Percentiles rank a stretch among this genome's conserved stretches.
Evolutionary conservation across 2,797 vertebrate species (phyloP).

Genomic region (Anniella stebbinsi): DNA sequence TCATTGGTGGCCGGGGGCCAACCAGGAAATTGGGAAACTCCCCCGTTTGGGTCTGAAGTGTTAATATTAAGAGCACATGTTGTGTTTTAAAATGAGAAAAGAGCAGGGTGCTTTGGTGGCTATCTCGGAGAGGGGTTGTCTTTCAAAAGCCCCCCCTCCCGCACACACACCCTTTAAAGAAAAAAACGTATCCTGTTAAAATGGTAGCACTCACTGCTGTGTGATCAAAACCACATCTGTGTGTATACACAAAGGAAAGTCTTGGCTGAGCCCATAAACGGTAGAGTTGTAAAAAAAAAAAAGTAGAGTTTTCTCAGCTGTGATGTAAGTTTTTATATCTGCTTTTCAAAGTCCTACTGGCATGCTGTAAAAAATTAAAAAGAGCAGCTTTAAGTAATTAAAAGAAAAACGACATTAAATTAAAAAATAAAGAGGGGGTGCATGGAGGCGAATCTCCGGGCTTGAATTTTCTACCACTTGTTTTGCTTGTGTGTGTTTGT

Average conservation of each 20-base stretch:
- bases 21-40: conserved; percentile 91
- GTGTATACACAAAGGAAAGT: conserved; percentile 83
- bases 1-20: conserved; percentile 87
- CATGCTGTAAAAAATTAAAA: conserved; percentile 83
- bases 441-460: conserved; percentile 44
- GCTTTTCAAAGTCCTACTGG: conserved; percentile 80
- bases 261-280: conserved; percentile 88
- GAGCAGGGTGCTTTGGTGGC: conserved; percentile 80
- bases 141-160: conserved; percentile 49
- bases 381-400: conserved; percentile 83
- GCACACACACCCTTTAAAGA: not conserved
- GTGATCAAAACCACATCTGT: conserved; percentile 76
- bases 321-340: conserved; percentile 89
- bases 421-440: conserved; percentile 65
- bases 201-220: conserved; percentile 72
- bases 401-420: conserved; percentile 73
- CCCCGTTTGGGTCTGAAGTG: conserved; percentile 84
- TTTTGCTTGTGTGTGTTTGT: conserved; percentile 43
- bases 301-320: conserved; percentile 90
- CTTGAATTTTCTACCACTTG: conserved; percentile 78
- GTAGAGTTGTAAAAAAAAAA: conserved; percentile 77
- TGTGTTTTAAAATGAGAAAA: conserved; percentile 75
- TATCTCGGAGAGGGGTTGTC: conserved; percentile 54
- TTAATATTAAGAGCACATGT: conserved; percentile 93
- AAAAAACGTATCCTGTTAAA: conserved; percentile 53